Evolutionary conservation across 2,888 invertebrate genomes (phyloP), one percentile per base, ranked within the genome.

Genomic region (Sesia apiformis): DNA sequence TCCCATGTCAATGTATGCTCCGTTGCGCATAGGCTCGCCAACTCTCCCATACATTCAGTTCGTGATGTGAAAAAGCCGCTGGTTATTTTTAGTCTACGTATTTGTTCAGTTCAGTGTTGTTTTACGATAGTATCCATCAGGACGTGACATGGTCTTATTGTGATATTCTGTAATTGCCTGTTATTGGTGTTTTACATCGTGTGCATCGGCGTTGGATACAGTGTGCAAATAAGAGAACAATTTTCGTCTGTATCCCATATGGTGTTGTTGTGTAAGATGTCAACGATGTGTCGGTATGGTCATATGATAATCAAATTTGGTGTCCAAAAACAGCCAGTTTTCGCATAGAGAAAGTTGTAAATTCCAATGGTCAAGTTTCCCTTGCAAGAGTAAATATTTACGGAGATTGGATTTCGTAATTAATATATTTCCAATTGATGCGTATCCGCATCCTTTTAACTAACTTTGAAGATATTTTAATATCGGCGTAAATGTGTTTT

Each of bases 261-360:
- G 57, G 54, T 56, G 58, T 57, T 53, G 56, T 60, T 59, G 57
- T 59, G 59, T 57, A 62, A 62, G 52, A 52, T 52, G 51, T 55
- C 53, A 53, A 51, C 60, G 55, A 23, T 23, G 23, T 23, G 23
- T 23, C 23, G 23, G 23, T 23, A 23, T 23, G 55, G 50, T 53
- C 58, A 55, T 58, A 56, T 53, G 53, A 55, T 56, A 60, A 55
- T 55, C 54, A 23, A 58, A 62, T 62, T 63, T 65, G 59, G 63
- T 72, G 66, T 63, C 63, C 63, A 66, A 76, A 74, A 68, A 62
- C 63, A 57, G 57, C 59, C 52, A 57, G 52, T 65, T 58, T 63
- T 65, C 60, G 62, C 63, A 59, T 63, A 76, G 79, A 79, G 84
- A 84, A 84, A 85, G 84, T 78, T 55, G 62, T 68, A 61, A 73